Percentiles rank a stretch among this genome's conserved stretches.
phyloP scores from a whole-genome alignment of 2,797 vertebrate species.

The Poeciliopsis gracilis region DNA sequence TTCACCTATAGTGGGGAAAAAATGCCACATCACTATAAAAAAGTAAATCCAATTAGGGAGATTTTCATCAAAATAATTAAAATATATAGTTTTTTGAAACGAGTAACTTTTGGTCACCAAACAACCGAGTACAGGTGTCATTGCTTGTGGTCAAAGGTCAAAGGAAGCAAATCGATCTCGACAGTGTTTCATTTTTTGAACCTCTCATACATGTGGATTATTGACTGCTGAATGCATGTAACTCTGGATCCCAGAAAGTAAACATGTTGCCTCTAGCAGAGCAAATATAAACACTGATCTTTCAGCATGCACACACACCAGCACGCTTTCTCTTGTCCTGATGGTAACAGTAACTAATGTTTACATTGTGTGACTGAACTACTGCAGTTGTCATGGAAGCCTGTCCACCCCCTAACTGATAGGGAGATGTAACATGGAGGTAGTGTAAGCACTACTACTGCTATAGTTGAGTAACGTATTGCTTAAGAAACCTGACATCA shows the following conservation, averaged over 20 bases:
- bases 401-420: neutral
- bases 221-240: neutral
- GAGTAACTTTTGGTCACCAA: neutral
- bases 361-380: neutral
- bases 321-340: neutral
- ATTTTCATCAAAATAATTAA: neutral
- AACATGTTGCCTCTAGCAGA: neutral
- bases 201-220: neutral
- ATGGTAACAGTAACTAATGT: neutral
- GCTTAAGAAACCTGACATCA: neutral
- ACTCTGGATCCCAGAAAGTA: neutral
- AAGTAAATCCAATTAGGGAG: neutral
- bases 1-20: neutral
- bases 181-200: neutral
- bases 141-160: neutral
- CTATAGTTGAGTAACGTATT: neutral
- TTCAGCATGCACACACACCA: neutral
- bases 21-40: neutral
- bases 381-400: neutral
- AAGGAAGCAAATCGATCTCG: neutral
- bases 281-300: slow-evolving; percentile 3
- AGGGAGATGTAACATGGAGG: neutral
- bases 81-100: neutral
- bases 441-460: neutral
- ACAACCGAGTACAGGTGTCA: neutral